Conservation (phyloP, 2,113 vertebrate species). For the Actenoides lindsayi region DNA sequence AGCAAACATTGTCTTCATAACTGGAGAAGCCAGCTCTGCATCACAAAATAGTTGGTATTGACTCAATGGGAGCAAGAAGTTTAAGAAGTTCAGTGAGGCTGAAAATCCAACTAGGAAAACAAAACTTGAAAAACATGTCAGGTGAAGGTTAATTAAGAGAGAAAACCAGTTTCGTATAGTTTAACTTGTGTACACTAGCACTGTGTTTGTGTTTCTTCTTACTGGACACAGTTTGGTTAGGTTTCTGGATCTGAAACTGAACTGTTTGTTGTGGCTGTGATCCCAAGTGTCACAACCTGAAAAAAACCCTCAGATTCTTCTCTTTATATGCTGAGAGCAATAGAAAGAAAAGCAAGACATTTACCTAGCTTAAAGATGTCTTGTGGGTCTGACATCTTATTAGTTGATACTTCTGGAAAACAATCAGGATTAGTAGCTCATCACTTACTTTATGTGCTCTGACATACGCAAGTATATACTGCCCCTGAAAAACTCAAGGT, state of each 20-base stretch:
- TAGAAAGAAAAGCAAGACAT: not conserved
- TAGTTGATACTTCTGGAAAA: not conserved
- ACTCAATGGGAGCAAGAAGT: slow-evolving; percentile 12
- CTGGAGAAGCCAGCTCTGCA: not conserved
- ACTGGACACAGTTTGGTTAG: not conserved
- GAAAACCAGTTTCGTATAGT: slow-evolving; percentile 1
- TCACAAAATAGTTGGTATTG: not conserved
- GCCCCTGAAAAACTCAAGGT: not conserved
- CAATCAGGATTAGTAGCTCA: not conserved
- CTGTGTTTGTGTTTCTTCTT: slow-evolving; percentile 4
- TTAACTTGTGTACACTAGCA: not conserved
- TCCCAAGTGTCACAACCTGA: not conserved
- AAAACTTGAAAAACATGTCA: not conserved
- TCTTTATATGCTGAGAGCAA: not conserved
- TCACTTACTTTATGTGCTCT: not conserved
- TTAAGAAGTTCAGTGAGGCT: slow-evolving; percentile 19
- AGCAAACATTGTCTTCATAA: not conserved
- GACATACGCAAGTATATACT: not conserved
- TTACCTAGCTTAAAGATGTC: not conserved
- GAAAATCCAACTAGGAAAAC: slow-evolving; percentile 23
- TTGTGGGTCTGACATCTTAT: not conserved
- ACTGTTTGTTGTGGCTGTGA: not conserved
- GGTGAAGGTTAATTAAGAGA: slow-evolving; percentile 30
- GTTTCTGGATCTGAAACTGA: slow-evolving; percentile 1
- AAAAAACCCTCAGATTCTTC: not conserved